Conservation (phyloP, 2,113 vertebrate genomes). For the Recurvirostra avosetta region DNA sequence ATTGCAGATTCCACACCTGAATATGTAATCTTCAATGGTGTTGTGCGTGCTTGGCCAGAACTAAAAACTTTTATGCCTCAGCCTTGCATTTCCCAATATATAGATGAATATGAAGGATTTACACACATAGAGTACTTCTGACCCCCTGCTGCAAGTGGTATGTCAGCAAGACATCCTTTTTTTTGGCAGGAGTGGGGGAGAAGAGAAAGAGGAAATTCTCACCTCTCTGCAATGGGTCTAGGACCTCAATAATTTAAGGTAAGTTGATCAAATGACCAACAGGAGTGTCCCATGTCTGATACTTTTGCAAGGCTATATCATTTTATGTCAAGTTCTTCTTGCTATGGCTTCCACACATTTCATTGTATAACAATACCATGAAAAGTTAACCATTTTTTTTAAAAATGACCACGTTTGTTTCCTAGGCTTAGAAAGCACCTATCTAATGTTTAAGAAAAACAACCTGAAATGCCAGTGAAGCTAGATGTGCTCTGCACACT, state of each 20-base stretch:
- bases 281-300: neutral
- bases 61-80: neutral
- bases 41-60: neutral
- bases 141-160: neutral
- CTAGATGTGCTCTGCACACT: fast-evolving
- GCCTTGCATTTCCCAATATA: neutral
- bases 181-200: neutral
- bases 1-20: conserved; percentile 56
- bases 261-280: neutral
- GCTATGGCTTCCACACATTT: neutral
- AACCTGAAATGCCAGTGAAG: neutral
- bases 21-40: conserved; percentile 24
- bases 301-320: neutral
- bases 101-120: neutral
- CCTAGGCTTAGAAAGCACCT: neutral
- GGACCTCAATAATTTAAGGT: neutral
- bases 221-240: neutral
- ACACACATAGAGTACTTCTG: neutral
- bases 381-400: neutral
- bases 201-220: neutral
- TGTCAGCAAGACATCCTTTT: neutral
- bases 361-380: neutral
- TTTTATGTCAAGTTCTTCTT: neutral
- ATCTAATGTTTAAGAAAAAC: neutral
- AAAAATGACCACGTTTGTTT: fast-evolving